Base-by-base conservation (phyloP, 2,113 vertebrate genomes). In the Aviceda subcristata region DNA sequence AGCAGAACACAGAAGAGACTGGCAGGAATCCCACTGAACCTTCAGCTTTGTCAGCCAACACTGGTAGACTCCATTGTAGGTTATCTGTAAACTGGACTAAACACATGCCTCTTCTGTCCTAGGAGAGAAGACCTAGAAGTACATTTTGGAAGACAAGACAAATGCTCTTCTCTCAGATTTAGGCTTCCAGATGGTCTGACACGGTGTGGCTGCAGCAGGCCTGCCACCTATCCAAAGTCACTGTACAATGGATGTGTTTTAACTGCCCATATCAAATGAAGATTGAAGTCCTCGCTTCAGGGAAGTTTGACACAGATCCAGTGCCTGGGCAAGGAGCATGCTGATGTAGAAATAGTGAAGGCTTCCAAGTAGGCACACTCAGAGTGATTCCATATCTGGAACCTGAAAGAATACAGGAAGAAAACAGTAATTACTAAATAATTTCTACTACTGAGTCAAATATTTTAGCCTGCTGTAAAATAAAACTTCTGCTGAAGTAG, bases 161-260 rank as follows among this genome's bases (percentile, higher is more conserved):
- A 77, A 36, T 5, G 22, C 32, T 64, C 32, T 38, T 36, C 36
- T 57, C 36, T 38, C 43, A 1, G 2, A 26, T 45, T 38, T 45
- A 66, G 51, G 26, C 22, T 72, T 64, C 36, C 18, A 64, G 18
- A 20, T 17, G 15, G 15, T 64, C 41, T 6, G 15, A 78, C 18
- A 38, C 17, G 48, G 17, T 1, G 3, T 15, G 36, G 12, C 39
- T 1, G 2, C 26, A 48, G 55, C 46, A 45, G 12, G 23, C 1
- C 19, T n/a, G 5, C 15, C 30, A 26, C 32, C 10, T n/a, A 9
- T 24, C 11, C 15, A n/a, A 57, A 64, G 8, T 29, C 39, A 24
- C 23, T 4, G 23, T 21, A 26, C 16, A 41, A 74, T 14, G 21
- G 18, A 5, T 46, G 22, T 22, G 11, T 48, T 56, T 74, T 46